Base-by-base conservation (phyloP, 2,888 invertebrate species). In the Opisthograptis luteolata region DNA sequence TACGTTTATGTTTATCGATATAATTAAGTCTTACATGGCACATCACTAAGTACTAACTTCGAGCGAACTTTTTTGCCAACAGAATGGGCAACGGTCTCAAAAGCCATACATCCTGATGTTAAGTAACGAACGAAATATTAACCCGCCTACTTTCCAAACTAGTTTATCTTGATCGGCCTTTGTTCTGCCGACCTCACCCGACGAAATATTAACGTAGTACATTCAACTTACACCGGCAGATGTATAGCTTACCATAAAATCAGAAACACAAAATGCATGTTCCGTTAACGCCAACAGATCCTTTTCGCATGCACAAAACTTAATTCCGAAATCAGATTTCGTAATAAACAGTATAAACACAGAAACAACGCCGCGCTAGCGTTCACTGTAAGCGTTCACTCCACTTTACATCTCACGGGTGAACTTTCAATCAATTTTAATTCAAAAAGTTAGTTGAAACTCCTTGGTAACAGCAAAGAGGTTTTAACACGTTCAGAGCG, bases 111-210 rank as follows among this genome's bases (percentile, higher is more conserved):
- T 77, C 78, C 76, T 75, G 62, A 28, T 32, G 55, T 62, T 69
- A 66, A 66, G 57, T 62, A 68, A 61, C 59, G 60, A 68, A 61
- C 59, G 60, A 70, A 69, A 68, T 57, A 42, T 57, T 67, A 70
- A 68, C 68, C 70, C 67, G 68, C 70, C 71, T 73, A 77, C 77
- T 76, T 79, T 78, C 74, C 54, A 79, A 84, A 81, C 81, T 77
- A 80, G 81, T 81, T 81, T 76, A 78, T 64, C 64, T 52, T 50
- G 48, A 64, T 60, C 58, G 48, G 60, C 63, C 81, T 83, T 84
- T 82, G 81, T 82, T 82, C 76, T 68, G 43, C 13, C 49, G 49
- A 54, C 53, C 48, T 61, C 58, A 62, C 68, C 68, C 68, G 56
- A 53, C 62, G 55, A 51, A 62, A 44, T 54, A 56, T 34, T 20